A percentile compares a stretch with the other conserved stretches of the same genome.
phyloP scores from a whole-genome alignment of 2,113 vertebrate species.

The Pluvianellus socialis region DNA sequence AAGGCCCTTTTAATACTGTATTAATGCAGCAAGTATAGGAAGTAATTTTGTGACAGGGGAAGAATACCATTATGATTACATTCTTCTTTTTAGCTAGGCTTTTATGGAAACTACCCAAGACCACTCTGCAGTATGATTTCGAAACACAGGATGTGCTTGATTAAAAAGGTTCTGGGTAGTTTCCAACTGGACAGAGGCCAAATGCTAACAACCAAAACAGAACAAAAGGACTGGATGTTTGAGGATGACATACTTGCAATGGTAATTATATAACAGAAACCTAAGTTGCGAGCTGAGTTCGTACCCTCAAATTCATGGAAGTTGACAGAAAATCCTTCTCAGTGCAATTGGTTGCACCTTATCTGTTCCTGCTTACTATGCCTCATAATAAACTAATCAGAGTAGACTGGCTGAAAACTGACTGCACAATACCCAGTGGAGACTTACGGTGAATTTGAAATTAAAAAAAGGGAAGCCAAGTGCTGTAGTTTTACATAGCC shows the following conservation, averaged over 20 bases:
- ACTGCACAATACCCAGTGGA: not conserved
- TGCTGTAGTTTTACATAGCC: not conserved
- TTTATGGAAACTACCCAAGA: slow-evolving; percentile 64
- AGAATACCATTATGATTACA: slow-evolving; percentile 55
- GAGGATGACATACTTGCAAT: slow-evolving; percentile 25
- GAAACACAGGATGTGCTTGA: slow-evolving; percentile 62
- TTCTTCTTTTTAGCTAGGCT: slow-evolving; percentile 55
- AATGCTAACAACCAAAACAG: slow-evolving; percentile 51
- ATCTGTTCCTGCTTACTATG: slow-evolving; percentile 19
- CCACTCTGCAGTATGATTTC: slow-evolving; percentile 33
- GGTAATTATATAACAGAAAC: slow-evolving; percentile 57
- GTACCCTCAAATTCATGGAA: not conserved
- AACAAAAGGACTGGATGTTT: slow-evolving; percentile 55
- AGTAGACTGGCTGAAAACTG: not conserved
- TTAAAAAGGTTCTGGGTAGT: slow-evolving; percentile 60
- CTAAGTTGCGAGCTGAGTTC: not conserved
- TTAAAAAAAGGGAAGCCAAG: not conserved
- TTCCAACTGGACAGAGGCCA: slow-evolving; percentile 64
- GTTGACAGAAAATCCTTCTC: slow-evolving; percentile 55
- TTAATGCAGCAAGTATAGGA: slow-evolving; percentile 57
- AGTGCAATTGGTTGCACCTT: slow-evolving; percentile 24
- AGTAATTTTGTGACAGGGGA: slow-evolving; percentile 54
- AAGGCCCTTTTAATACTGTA: slow-evolving; percentile 53
- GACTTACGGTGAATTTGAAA: not conserved
- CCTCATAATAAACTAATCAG: slow-evolving; percentile 15